A percentile compares a stretch with the other conserved stretches of the same genome.
Evolutionary conservation across 1,140 invertebrate genomes (phyloP).

Genomic region (Bombus superbus): DNA sequence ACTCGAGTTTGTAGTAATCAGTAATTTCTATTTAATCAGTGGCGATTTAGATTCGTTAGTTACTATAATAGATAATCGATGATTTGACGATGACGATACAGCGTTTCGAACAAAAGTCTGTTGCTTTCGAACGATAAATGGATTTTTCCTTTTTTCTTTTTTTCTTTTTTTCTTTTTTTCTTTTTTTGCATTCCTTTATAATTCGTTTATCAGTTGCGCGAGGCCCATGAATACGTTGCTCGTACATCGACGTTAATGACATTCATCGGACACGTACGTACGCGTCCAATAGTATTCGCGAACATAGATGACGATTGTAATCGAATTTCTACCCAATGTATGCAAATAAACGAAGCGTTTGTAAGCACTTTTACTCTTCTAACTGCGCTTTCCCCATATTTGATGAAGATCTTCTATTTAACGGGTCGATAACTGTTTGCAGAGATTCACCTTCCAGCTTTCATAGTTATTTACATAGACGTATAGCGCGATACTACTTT

Average conservation of each 20-base stretch:
- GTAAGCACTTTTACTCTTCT: too few species aligned
- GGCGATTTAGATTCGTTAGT: too few species aligned
- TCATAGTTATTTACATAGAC: slow-evolving; percentile 3
- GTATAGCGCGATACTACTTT: background rate
- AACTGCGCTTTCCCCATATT: background rate
- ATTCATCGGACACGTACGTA: too few species aligned
- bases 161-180: too few species aligned
- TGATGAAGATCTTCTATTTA: background rate
- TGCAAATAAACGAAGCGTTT: background rate
- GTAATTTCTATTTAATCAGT: background rate
- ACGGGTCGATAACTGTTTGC: background rate
- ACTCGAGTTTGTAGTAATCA: background rate
- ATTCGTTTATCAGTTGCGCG: too few species aligned
- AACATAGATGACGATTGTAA: too few species aligned
- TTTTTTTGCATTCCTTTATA: too few species aligned
- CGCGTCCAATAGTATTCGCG: too few species aligned
- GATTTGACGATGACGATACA: background rate
- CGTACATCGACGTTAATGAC: too few species aligned
- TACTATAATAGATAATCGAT: background rate
- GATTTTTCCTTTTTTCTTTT: too few species aligned
- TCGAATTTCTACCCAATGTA: background rate
- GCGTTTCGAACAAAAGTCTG: background rate
- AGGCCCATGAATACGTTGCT: too few species aligned
- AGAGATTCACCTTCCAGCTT: background rate
- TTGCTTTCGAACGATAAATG: too few species aligned